Percentiles rank a stretch among this genome's conserved stretches.
Conservation (phyloP, 2,888 invertebrate genomes). For the Megalurothrips usitatus region DNA sequence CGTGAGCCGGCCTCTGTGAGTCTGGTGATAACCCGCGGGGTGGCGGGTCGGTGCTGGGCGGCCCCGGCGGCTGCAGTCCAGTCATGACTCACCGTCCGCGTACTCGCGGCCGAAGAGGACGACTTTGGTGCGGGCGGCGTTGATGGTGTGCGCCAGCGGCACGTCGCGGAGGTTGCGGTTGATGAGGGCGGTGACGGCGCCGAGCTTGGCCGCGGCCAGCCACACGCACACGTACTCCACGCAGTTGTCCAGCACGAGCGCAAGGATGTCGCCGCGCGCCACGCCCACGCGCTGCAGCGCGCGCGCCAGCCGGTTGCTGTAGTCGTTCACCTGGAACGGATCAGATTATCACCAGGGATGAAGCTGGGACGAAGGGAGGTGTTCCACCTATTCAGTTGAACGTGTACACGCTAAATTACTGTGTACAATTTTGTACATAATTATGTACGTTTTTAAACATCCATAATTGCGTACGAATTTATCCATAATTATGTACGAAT, state of each 20-base stretch:
- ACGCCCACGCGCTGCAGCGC: conserved; percentile 39
- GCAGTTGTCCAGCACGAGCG: conserved; percentile 56
- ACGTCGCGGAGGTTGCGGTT: conserved; percentile 55
- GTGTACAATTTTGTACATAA: too few relatives aligned
- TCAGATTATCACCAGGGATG: conserved; percentile 31
- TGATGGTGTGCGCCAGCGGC: conserved; percentile 54
- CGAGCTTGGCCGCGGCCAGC: conserved; percentile 56
- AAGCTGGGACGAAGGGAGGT: not conserved
- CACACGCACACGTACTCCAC: conserved; percentile 57
- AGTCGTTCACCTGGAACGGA: conserved; percentile 45
- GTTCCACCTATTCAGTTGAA: not conserved
- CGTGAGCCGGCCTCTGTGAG: too few relatives aligned
- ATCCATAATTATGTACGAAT: too few relatives aligned
- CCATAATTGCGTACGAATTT: too few relatives aligned
- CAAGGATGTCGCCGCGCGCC: conserved; percentile 53
- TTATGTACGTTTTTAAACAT: too few relatives aligned
- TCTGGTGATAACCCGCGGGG: too few relatives aligned
- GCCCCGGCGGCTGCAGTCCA: not conserved
- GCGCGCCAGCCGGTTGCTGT: conserved; percentile 42
- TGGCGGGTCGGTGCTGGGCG: too few relatives aligned
- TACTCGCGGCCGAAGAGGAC: conserved; percentile 50
- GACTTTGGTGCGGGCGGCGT: conserved; percentile 50
- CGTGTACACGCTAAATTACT: not conserved
- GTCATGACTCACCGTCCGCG: conserved; percentile 40
- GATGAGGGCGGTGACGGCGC: conserved; percentile 52